Base-by-base conservation (phyloP, 2,888 invertebrate genomes). In the Platerodrilus igneus region DNA sequence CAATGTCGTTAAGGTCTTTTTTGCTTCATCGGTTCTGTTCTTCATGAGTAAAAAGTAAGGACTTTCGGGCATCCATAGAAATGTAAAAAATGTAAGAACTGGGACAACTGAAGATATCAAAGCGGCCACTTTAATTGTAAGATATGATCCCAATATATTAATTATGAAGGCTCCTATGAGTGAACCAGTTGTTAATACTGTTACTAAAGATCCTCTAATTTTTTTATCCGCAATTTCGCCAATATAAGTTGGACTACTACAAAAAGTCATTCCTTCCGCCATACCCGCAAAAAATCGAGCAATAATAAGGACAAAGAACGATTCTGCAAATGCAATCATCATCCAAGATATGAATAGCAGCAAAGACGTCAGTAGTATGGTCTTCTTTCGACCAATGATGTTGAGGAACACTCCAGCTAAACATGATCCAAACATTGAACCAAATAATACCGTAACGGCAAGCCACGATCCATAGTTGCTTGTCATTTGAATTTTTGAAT, bases 341-440 rank as follows among this genome's bases (percentile, higher is more conserved):
- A 79, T 59, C 81, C 82, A 83, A 45, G 80, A 76, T 21, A 76
- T 36, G 47, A 78, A 74, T 53, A 78, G 74, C 0, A 82, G 79
- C 4, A 80, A 53, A 0, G 78, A 76, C 7, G 79, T 74, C 19
- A 77, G 59, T n/a, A 81, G 68, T 2, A 81, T 68, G 10, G 78
- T 76, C 8, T 70, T 72, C 58, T 82, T 82, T n/a, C 83, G 72
- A 10, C 83, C 83, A 43, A 79, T 71, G 45, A 71, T 68, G 59
- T 83, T 80, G 33, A 81, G 77, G 41, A 78, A 65, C 56, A 77
- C 72, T 18, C 79, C 81, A 9, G 79, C 75, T 10, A 77, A 68
- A 4, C 79, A 59, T 5, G 78, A 78, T 19, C 81, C 81, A 25
- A 79, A 63, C 14, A 79, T 73, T 1, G 78, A 78, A 49, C 80